Percentiles rank a stretch among this genome's conserved stretches.
phyloP scores from a whole-genome alignment of 2,113 vertebrate species.

The Tyrannus savana region DNA sequence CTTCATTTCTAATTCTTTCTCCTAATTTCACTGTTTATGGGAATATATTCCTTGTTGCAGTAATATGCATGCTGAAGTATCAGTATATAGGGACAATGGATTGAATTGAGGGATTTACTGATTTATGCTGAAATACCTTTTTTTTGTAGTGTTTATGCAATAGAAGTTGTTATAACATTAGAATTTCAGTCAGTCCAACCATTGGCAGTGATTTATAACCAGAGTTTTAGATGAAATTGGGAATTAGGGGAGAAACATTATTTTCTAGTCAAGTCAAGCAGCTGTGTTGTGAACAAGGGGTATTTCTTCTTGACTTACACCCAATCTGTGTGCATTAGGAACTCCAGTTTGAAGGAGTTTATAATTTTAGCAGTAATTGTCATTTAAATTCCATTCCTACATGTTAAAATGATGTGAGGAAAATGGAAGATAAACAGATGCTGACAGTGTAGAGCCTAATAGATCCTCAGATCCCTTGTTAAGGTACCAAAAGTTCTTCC shows the following conservation, averaged over 20 bases:
- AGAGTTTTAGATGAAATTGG: conserved; percentile 57
- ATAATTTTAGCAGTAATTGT: conserved; percentile 44
- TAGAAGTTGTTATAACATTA: conserved; percentile 39
- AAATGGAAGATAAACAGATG: background rate
- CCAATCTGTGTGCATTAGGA: background rate
- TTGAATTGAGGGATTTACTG: conserved; percentile 43
- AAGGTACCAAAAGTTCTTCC: background rate
- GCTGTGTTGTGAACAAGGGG: conserved; percentile 1
- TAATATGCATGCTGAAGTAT: background rate
- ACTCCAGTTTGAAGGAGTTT: background rate
- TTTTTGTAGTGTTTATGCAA: conserved; percentile 16
- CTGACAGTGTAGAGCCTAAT: background rate
- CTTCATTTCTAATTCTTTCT: background rate
- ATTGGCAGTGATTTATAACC: conserved; percentile 64
- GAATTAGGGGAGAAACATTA: conserved; percentile 45
- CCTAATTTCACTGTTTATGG: conserved; percentile 14
- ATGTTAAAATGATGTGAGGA: background rate
- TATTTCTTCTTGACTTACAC: conserved; percentile 33
- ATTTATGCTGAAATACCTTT: conserved; percentile 20
- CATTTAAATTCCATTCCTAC: conserved; percentile 20
- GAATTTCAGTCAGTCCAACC: conserved; percentile 50
- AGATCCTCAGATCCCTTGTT: background rate
- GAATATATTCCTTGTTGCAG: background rate
- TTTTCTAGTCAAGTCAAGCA: conserved; percentile 44
- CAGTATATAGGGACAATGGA: conserved; percentile 4